These are phyloP conservation scores for Drosophila pseudotalamancana DNA, from an alignment of 2,888 invertebrate genomes.

Conservation along the genomic window DNA sequence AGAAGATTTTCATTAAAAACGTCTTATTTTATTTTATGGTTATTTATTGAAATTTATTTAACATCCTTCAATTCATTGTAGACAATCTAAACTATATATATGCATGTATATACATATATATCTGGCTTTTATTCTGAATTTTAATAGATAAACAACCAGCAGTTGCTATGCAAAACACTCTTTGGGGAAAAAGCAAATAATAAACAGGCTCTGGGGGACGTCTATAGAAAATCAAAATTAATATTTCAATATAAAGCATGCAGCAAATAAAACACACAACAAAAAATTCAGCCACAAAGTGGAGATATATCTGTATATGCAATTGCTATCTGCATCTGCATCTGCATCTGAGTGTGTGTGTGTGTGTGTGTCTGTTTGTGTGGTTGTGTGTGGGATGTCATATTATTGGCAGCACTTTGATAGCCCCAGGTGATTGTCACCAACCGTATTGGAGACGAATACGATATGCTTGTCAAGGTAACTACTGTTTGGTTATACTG, in stretches of 20 bases:
- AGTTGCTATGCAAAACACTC: constrained; percentile 11
- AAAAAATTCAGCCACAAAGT: constrained; percentile 49
- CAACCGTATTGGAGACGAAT: constrained; percentile 66
- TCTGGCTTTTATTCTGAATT: constrained; percentile 11
- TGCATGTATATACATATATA: neutral
- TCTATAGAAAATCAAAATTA: constrained; percentile 53
- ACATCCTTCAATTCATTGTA: constrained; percentile 17
- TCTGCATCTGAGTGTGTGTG: neutral
- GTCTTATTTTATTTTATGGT: neutral
- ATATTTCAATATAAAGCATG: constrained; percentile 63
- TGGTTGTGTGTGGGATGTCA: constrained; percentile 39
- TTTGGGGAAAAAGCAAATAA: constrained; percentile 35
- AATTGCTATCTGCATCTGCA: neutral
- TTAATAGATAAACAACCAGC: constrained; percentile 22
- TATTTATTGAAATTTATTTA: constrained; percentile 16
- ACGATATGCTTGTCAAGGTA: constrained; percentile 71
- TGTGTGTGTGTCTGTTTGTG: neutral
- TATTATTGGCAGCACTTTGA: constrained; percentile 70
- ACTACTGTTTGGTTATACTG: constrained; percentile 36
- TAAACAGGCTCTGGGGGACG: constrained; percentile 30
- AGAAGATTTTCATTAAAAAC: neutral
- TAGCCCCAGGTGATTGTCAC: constrained; percentile 74
- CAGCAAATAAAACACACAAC: constrained; percentile 30
- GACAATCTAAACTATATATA: no score
- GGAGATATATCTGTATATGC: constrained; percentile 17